These are phyloP conservation scores for Synanthedon myopaeformis DNA, from an alignment of 2,888 invertebrate genomes.

Conservation along the genomic window DNA sequence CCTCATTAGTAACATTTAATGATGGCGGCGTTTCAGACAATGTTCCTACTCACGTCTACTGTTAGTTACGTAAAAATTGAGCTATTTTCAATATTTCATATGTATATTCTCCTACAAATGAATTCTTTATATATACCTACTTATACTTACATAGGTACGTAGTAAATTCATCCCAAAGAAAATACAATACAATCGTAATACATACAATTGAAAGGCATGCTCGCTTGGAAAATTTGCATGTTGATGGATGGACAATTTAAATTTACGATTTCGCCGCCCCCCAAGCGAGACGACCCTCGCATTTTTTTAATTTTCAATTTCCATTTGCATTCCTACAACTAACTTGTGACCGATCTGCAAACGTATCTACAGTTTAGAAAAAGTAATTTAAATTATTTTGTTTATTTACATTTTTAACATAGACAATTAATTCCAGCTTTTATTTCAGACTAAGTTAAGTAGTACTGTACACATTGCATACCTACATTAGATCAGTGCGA, in stretches of 20 bases:
- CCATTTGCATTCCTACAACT: slow-evolving; percentile 62
- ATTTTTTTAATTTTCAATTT: slow-evolving; percentile 69
- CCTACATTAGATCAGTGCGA: too few species aligned
- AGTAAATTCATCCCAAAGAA: neutral
- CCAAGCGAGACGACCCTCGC: slow-evolving; percentile 52
- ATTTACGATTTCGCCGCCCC: slow-evolving; percentile 64
- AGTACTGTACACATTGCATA: too few species aligned
- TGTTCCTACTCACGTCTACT: slow-evolving; percentile 35
- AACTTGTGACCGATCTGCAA: slow-evolving; percentile 26
- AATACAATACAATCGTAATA: slow-evolving; percentile 13
- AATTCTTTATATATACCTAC: slow-evolving; percentile 1
- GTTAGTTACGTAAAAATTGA: slow-evolving; percentile 18
- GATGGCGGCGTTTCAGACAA: slow-evolving; percentile 53
- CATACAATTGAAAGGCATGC: slow-evolving; percentile 50
- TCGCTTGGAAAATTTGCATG: slow-evolving; percentile 59
- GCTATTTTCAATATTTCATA: too few species aligned
- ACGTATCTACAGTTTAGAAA: slow-evolving; percentile 9
- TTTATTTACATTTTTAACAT: too few species aligned
- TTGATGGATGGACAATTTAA: slow-evolving; percentile 66
- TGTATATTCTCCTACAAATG: neutral
- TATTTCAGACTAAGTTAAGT: too few species aligned
- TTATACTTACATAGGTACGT: slow-evolving; percentile 6
- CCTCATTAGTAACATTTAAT: slow-evolving; percentile 68
- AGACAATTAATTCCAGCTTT: too few species aligned
- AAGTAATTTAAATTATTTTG: too few species aligned